phyloP scores from a whole-genome alignment of 2,888 invertebrate species.

The Eumerus sabulonum region DNA sequence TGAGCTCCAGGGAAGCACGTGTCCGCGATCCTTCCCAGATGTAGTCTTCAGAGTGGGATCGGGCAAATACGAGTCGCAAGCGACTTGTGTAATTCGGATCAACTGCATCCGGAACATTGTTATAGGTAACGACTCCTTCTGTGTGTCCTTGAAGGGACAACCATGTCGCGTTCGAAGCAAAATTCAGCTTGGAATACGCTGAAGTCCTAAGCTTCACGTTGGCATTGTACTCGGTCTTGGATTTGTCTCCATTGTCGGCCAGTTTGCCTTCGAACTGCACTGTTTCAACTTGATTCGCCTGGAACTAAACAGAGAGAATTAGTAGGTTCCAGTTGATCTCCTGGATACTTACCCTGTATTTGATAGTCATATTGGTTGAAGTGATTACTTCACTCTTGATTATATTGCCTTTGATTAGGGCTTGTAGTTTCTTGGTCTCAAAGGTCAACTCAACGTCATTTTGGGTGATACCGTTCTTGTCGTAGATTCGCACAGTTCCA shows the following conservation, averaged over 20 bases:
- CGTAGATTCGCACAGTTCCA: conserved; percentile 82
- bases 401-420: conserved; percentile 87
- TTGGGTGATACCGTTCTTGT: conserved; percentile 86
- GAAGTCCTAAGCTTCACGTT: conserved; percentile 86
- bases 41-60: conserved; percentile 82
- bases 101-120: conserved; percentile 82
- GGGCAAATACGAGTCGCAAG: conserved; percentile 82
- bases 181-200: conserved; percentile 87
- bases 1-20: conserved; percentile 82
- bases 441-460: conserved; percentile 88
- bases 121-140: conserved; percentile 86
- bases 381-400: conserved; percentile 78
- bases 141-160: conserved; percentile 86
- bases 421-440: conserved; percentile 87
- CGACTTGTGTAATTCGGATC: conserved; percentile 83
- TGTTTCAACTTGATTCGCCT: conserved; percentile 76
- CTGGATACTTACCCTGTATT: conserved; percentile 81
- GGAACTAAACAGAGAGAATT: conserved; percentile 73
- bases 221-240: conserved; percentile 80
- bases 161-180: conserved; percentile 83
- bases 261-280: conserved; percentile 80
- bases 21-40: conserved; percentile 80
- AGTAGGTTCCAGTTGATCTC: conserved; percentile 77
- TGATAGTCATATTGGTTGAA: conserved; percentile 76
- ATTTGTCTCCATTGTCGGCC: conserved; percentile 79